Evolutionary conservation across 2,797 vertebrate genomes (phyloP).

Genomic region (Percopsis omiscomaycus): DNA sequence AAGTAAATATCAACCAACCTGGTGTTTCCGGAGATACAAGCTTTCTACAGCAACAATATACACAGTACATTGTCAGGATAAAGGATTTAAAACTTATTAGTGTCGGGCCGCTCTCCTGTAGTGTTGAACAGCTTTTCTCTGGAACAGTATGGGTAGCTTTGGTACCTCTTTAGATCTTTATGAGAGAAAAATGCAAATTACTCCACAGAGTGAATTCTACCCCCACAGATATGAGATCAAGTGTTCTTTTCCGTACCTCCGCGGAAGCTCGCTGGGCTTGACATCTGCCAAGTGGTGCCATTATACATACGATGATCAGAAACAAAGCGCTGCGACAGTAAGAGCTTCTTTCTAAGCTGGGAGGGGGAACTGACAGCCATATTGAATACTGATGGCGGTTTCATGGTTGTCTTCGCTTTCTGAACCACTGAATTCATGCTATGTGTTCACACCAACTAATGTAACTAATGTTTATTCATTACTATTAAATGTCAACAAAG

Average conservation of each 20-base stretch:
- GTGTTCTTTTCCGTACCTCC: constrained; percentile 1
- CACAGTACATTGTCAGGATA: background rate
- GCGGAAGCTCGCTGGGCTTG: constrained; percentile 9
- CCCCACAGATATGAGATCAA: background rate
- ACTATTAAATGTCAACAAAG: too few species aligned
- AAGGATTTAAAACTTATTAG: too few species aligned
- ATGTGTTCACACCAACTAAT: too few species aligned
- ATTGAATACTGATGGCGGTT: background rate
- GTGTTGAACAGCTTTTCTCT: background rate
- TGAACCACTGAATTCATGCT: too few species aligned
- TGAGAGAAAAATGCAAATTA: background rate
- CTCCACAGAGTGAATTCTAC: background rate
- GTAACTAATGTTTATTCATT: too few species aligned
- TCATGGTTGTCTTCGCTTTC: background rate
- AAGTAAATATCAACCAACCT: too few species aligned
- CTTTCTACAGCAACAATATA: too few species aligned
- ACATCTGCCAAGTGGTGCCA: constrained; percentile 1
- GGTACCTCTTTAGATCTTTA: background rate
- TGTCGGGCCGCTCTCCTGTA: background rate
- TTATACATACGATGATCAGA: constrained; percentile 11
- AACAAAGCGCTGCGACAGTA: background rate
- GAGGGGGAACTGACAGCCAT: background rate
- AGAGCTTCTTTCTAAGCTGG: background rate
- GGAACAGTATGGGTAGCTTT: too few species aligned
- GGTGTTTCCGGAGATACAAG: too few species aligned